Percentiles rank a stretch among this genome's conserved stretches.
These are phyloP conservation scores for Neomicropteryx cornuta DNA, from an alignment of 1,140 invertebrate genomes.

Conservation along the genomic window DNA sequence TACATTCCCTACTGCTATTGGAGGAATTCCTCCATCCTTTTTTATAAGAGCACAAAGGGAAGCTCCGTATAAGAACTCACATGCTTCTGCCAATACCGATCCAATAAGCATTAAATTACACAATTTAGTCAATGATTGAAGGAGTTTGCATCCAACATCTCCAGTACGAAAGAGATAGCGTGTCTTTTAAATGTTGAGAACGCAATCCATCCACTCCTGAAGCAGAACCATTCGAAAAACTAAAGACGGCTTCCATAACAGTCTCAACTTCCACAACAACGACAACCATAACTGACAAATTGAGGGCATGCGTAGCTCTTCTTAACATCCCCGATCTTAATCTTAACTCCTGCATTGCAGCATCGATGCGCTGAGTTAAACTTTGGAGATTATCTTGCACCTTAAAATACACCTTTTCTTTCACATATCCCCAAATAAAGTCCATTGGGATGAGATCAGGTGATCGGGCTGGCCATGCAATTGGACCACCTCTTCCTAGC, in stretches of 20 bases:
- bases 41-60: constrained; percentile 6
- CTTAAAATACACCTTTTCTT: constrained; percentile 22
- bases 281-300: too few species aligned
- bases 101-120: constrained; percentile 8
- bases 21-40: constrained; percentile 6
- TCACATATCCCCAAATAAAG: constrained; percentile 26
- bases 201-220: constrained; percentile 8
- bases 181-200: constrained; percentile 8
- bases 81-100: neutral
- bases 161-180: constrained; percentile 5
- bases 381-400: too few species aligned
- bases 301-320: too few species aligned
- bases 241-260: neutral
- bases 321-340: too few species aligned
- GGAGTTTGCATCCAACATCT: constrained; percentile 2
- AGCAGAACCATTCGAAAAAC: constrained; percentile 7
- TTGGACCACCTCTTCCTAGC: constrained; percentile 25
- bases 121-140: constrained; percentile 5
- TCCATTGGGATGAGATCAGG: constrained; percentile 29
- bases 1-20: constrained; percentile 5
- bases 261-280: too few species aligned
- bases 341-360: too few species aligned
- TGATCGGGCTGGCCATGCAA: constrained; percentile 27
- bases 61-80: constrained; percentile 7
- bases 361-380: too few species aligned